Base-by-base conservation (phyloP, 2,888 invertebrate genomes). In the Argynnis bischoffii region DNA sequence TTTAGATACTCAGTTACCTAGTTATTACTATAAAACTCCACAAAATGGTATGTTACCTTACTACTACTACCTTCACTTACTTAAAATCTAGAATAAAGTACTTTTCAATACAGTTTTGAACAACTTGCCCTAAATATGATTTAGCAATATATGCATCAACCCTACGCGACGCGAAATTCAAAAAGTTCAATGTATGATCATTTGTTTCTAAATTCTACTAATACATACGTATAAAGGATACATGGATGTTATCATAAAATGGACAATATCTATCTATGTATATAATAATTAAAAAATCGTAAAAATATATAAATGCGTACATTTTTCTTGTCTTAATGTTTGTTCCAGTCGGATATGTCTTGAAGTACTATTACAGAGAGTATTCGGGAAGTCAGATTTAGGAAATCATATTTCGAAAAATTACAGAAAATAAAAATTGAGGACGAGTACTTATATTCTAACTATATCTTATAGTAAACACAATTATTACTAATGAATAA, bases 361-460 rank as follows among this genome's bases (percentile, higher is more conserved):
- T 56, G 65, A 63, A 13, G 56, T 66, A 35, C 35, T 60, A 18
- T 35, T 26, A 67, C 26, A 26, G 4, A 18, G 61, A 26, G 50
- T 21, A 55, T 35, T 50, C 54, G 50, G 55, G 41, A 59, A 64
- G 26, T 46, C 31, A 50, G 47, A 55, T 51, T 51, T 53, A 55
- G 35, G 53, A 11, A 53, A 54, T 18, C 15, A 16, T 50, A 54
- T 15, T 51, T 55, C 3, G 15, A 26, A 56, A 26, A 35, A 16
- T 13, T n/a, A 21, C 55, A 64, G 26, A 64, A 55, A 15, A 48
- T 18, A 41, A 67, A 59, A 51, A 41, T 50, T 60, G 60, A 67
- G 78, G 87, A 89, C 89, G 89, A 89, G 88, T 86, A 89, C 89
- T 70, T 77, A 76, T 70, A 79, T 75, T 79, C 78, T 79, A 77